These are phyloP conservation scores for Andrena marginata DNA, from an alignment of 2,888 invertebrate species.

Conservation along the genomic window DNA sequence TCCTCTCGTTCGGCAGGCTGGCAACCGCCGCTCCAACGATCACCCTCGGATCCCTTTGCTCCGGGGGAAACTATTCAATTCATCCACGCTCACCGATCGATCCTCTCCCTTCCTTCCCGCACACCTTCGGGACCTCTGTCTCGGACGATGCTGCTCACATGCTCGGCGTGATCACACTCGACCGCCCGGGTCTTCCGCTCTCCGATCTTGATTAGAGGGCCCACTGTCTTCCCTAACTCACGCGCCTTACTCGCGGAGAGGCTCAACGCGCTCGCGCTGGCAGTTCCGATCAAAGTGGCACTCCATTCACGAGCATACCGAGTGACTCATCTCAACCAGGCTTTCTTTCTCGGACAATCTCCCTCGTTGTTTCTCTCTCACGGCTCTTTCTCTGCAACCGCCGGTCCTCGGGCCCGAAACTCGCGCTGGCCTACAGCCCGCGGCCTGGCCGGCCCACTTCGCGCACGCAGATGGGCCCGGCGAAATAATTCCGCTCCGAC, in stretches of 20 bases:
- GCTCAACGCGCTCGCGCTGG: no score
- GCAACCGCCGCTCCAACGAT: background rate
- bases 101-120: background rate
- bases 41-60: background rate
- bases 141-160: conserved; percentile 16
- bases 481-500: conserved; percentile 49
- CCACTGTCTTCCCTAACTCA: no score
- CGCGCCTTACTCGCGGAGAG: background rate
- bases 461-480: conserved; percentile 39
- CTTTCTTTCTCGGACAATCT: conserved; percentile 43
- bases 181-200: background rate
- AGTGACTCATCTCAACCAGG: conserved; percentile 30
- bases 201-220: no score
- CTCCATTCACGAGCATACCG: conserved; percentile 14
- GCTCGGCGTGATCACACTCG: conserved; percentile 4
- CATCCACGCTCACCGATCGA: conserved; percentile 18
- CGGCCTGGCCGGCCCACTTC: conserved; percentile 68
- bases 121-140: background rate
- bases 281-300: background rate
- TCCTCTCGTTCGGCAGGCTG: background rate
- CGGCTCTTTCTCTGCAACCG: conserved; percentile 22
- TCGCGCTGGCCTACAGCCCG: conserved; percentile 70
- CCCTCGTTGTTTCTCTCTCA: conserved; percentile 34
- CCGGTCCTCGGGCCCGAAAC: conserved; percentile 41
- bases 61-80: conserved; percentile 32